Percentiles rank a stretch among this genome's conserved stretches.
Conservation (phyloP, 2,888 invertebrate genomes). For the Dicroscelio sp. region DNA sequence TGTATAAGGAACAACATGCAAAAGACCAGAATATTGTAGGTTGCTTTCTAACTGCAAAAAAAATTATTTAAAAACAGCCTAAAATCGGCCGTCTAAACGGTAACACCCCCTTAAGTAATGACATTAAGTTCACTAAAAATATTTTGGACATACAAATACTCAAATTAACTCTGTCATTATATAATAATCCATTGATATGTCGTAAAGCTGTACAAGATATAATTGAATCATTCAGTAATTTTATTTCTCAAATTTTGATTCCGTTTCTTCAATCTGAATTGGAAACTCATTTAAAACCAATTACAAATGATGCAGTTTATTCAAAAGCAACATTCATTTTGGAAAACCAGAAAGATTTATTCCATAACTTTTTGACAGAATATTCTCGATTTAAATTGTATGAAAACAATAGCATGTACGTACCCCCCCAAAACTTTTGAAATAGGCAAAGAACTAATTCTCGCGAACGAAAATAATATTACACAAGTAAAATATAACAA, state of each 20-base stretch:
- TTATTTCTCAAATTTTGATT: slow-evolving; percentile 44
- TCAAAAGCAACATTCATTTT: slow-evolving; percentile 38
- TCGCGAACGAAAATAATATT: slow-evolving; percentile 25
- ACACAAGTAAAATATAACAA: background rate
- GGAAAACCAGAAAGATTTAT: slow-evolving; percentile 57
- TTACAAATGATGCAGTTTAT: background rate
- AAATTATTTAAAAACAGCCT: background rate
- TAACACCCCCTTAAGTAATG: slow-evolving; percentile 15
- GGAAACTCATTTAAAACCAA: slow-evolving; percentile 9
- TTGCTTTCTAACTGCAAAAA: background rate
- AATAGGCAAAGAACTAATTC: slow-evolving; percentile 54
- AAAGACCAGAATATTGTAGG: background rate
- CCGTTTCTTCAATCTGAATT: slow-evolving; percentile 46
- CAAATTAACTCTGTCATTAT: slow-evolving; percentile 59
- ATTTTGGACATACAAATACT: slow-evolving; percentile 57
- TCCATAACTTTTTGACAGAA: slow-evolving; percentile 62
- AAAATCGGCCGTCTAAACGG: background rate
- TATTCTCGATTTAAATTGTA: slow-evolving; percentile 58
- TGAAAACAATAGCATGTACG: slow-evolving; percentile 45
- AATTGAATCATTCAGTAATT: slow-evolving; percentile 38
- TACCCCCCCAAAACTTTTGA: slow-evolving; percentile 59
- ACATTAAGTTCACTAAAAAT: too few relatives aligned
- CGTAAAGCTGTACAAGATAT: slow-evolving; percentile 52
- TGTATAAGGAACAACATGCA: background rate
- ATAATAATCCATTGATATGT: slow-evolving; percentile 54